These are phyloP conservation scores for Papilio demoleus DNA, from an alignment of 2,888 invertebrate species.

Conservation along the genomic window DNA sequence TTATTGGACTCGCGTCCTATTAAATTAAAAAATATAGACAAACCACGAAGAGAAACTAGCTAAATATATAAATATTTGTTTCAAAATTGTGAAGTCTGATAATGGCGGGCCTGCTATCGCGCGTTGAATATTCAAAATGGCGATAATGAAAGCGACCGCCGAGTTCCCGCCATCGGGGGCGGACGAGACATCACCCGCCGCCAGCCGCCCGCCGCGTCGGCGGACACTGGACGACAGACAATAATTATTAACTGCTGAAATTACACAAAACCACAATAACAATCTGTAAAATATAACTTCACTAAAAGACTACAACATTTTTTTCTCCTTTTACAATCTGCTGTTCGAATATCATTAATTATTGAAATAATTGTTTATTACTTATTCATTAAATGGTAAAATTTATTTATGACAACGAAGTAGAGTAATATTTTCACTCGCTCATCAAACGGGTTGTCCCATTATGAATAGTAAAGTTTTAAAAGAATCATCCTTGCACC, in stretches of 20 bases:
- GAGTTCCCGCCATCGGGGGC: slow-evolving; percentile 52
- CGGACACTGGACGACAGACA: slow-evolving; percentile 2
- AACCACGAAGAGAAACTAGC: background rate
- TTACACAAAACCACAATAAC: background rate
- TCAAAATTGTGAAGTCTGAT: slow-evolving; percentile 51
- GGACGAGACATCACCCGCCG: background rate
- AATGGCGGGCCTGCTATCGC: slow-evolving; percentile 47
- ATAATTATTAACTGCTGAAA: background rate
- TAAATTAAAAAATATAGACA: too few species aligned
- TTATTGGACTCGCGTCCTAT: too few species aligned
- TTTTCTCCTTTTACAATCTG: background rate
- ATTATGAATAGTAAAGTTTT: too few species aligned
- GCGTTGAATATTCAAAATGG: slow-evolving; percentile 70
- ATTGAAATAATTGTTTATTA: too few species aligned
- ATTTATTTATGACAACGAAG: too few species aligned
- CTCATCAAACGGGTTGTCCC: too few species aligned
- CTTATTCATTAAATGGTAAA: too few species aligned
- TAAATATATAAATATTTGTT: slow-evolving; percentile 44
- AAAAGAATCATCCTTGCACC: background rate
- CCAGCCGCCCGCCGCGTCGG: background rate
- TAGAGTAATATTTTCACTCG: too few species aligned
- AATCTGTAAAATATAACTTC: background rate
- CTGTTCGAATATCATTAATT: too few species aligned
- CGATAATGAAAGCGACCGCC: slow-evolving; percentile 66
- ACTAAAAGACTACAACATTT: background rate